A percentile compares a stretch with the other conserved stretches of the same genome.
These are phyloP conservation scores for Altica lythri DNA, from an alignment of 2,888 invertebrate species.

Conservation along the genomic window DNA sequence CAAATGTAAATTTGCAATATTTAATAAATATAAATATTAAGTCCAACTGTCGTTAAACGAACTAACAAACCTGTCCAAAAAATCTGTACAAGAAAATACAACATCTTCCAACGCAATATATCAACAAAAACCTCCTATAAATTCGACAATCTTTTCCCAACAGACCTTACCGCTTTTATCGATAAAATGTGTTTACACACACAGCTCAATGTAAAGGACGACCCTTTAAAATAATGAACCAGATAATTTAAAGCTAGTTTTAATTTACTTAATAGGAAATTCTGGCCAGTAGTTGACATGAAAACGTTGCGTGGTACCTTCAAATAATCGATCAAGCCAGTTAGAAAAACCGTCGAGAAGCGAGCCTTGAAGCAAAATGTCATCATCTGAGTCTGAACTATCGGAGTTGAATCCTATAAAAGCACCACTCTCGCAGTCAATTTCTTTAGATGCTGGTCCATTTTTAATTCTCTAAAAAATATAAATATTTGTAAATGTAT, in stretches of 20 bases:
- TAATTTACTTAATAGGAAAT: slow-evolving; percentile 77
- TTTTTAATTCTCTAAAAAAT: background rate
- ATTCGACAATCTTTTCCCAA: background rate
- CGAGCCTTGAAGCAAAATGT: slow-evolving; percentile 58
- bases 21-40: too few species aligned
- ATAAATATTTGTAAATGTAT: too few species aligned
- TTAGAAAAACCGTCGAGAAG: slow-evolving; percentile 90
- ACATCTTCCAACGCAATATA: too few species aligned
- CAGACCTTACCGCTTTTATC: background rate
- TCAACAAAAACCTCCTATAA: slow-evolving; percentile 3
- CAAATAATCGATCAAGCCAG: slow-evolving; percentile 96
- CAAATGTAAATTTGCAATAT: too few species aligned
- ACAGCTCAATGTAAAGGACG: background rate
- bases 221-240: slow-evolving; percentile 16
- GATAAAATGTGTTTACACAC: slow-evolving; percentile 3
- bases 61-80: too few species aligned
- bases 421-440: slow-evolving; percentile 79
- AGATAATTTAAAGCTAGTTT: slow-evolving; percentile 14
- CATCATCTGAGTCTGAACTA: slow-evolving; percentile 65
- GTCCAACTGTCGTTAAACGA: too few species aligned
- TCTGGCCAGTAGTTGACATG: slow-evolving; percentile 99
- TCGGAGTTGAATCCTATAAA: slow-evolving; percentile 81
- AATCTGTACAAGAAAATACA: too few species aligned
- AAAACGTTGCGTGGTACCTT: slow-evolving; percentile 94
- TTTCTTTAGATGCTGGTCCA: slow-evolving; percentile 5